These are phyloP conservation scores for Maniola jurtina DNA, from an alignment of 1,140 invertebrate genomes.

Conservation along the genomic window DNA sequence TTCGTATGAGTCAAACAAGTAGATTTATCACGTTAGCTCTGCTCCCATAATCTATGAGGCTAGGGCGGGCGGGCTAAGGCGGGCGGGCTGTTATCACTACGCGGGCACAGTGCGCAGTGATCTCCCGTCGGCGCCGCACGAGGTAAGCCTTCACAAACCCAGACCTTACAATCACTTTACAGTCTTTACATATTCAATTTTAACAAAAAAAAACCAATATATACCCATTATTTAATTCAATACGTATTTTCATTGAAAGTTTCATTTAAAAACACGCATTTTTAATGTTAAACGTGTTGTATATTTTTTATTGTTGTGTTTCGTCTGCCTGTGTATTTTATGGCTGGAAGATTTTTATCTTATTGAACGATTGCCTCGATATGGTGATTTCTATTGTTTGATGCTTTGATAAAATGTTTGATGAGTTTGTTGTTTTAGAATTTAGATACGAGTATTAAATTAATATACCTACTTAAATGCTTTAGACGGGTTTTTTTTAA, in stretches of 20 bases:
- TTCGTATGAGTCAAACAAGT: too few relatives aligned
- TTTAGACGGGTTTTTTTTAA: too few relatives aligned
- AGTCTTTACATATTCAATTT: neutral
- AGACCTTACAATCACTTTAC: neutral
- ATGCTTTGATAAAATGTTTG: too few relatives aligned
- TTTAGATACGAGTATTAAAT: too few relatives aligned
- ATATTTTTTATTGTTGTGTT: neutral
- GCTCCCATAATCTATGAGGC: constrained; percentile 19
- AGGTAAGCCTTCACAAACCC: constrained; percentile 39
- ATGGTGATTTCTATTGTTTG: neutral
- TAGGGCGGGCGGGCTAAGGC: constrained; percentile 27
- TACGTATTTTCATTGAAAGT: neutral
- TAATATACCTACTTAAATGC: too few relatives aligned
- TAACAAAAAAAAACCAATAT: too few relatives aligned
- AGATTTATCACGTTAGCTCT: neutral
- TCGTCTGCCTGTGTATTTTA: neutral
- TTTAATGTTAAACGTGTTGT: neutral
- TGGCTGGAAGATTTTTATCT: neutral
- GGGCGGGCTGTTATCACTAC: constrained; percentile 28
- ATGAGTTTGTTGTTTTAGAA: too few relatives aligned
- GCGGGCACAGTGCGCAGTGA: constrained; percentile 46
- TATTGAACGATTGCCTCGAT: neutral
- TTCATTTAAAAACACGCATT: neutral
- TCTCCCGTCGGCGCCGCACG: constrained; percentile 43
- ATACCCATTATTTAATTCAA: too few relatives aligned